A percentile compares a stretch with the other conserved stretches of the same genome.
These are phyloP conservation scores for Macaria liturata DNA, from an alignment of 2,888 invertebrate species.

Conservation along the genomic window DNA sequence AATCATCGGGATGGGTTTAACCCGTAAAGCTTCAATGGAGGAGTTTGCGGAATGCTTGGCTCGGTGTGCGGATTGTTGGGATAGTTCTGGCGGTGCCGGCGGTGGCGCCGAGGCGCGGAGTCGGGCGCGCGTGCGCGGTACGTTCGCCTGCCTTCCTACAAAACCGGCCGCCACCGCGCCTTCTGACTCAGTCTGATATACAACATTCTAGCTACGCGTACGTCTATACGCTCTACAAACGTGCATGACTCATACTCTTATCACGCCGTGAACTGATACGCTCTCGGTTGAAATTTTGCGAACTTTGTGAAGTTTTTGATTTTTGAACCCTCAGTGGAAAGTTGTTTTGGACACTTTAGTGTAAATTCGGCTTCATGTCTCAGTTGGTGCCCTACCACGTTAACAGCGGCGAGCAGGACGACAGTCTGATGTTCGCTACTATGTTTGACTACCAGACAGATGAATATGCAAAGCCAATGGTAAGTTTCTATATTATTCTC, in stretches of 20 bases:
- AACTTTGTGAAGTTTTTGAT: conserved; percentile 48
- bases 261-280: conserved; percentile 66
- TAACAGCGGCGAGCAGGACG: conserved; percentile 77
- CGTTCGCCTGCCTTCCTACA: conserved; percentile 65
- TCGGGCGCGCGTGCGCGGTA: conserved; percentile 71
- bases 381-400: conserved; percentile 84
- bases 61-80: conserved; percentile 64
- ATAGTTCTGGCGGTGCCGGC: conserved; percentile 47
- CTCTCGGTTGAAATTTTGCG: conserved; percentile 51
- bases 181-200: conserved; percentile 80
- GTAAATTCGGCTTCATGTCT: conserved; percentile 82
- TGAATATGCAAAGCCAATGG: conserved; percentile 72
- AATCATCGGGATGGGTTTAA: conserved; percentile 54
- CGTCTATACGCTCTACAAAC: conserved; percentile 62
- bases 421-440: conserved; percentile 81
- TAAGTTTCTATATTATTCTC: conserved; percentile 49
- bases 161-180: conserved; percentile 72
- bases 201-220: conserved; percentile 75
- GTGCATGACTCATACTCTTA: conserved; percentile 75
- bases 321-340: conserved; percentile 51
- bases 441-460: conserved; percentile 81
- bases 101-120: conserved; percentile 53
- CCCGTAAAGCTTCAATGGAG: conserved; percentile 44
- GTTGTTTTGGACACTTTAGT: conserved; percentile 62
- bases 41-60: conserved; percentile 67